Evolutionary conservation across 2,888 invertebrate genomes (phyloP), one percentile per base, ranked within the genome.

Genomic region (Lithophane semibrunnea): DNA sequence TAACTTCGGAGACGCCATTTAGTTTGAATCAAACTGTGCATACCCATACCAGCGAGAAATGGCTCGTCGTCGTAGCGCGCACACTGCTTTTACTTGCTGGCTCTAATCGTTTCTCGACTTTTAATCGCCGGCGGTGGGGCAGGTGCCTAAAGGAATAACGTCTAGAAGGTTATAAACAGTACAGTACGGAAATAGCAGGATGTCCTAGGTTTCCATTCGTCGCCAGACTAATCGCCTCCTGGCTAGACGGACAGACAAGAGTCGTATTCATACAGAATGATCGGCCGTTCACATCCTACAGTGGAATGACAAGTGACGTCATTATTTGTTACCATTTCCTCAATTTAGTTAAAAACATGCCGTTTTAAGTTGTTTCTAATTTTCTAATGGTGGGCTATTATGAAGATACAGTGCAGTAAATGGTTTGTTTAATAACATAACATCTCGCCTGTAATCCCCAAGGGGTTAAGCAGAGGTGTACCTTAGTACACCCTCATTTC

Each of bases 241-340:
- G 37, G 37, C 37, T 37, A 37, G 37, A 37, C 37, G 37, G 37
- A 37, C 37, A 37, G 37, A 37, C 37, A 37, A 37, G 37, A 37
- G 37, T 37, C 37, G 37, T 37, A 37, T 37, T 37, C 37, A 37
- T 37, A 37, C 37, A 37, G 5, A 37, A 37, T 37, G 37, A 37
- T 37, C 37, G 5, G 37, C 37, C 37, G 37, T 37, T 37, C 37
- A 5, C 37, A 37, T 37, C 37, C 42, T 54, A 49, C n/a, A 47
- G 73, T 61, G 29, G 37, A n/a, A 66, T 73, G 71, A 52, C 58
- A 68, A 49, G 37, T 75, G 49, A 61, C 24, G 56, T 72, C 37
- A 78, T 70, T 77, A 78, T 70, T 77, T 47, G 47, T 37, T 70
- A 63, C 42, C 42, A 77, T 78, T 73, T 73, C 82, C 70, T 73